Percentiles rank a stretch among this genome's conserved stretches.
Conservation (phyloP, 2,113 vertebrate genomes). For the Corythoichthys haematopterus region DNA sequence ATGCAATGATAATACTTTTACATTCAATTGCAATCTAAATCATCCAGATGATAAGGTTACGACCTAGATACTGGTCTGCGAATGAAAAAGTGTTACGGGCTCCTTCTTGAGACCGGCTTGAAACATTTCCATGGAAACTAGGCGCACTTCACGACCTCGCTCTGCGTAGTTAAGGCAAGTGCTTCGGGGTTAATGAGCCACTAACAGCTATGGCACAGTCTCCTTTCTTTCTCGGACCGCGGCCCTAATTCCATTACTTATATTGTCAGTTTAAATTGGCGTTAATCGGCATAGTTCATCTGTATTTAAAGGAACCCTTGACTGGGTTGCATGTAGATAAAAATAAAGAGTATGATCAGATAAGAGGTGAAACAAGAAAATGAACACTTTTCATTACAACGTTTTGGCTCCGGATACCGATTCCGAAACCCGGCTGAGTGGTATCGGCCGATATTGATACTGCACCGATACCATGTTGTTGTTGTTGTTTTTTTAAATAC, state of each 20-base stretch:
- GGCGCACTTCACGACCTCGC: slow-evolving; percentile 22
- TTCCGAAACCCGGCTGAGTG: too few relatives aligned
- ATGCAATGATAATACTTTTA: background rate
- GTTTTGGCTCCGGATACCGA: too few relatives aligned
- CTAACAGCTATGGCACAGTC: slow-evolving; percentile 14
- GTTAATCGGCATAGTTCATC: too few relatives aligned
- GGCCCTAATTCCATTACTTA: background rate
- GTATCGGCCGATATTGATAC: too few relatives aligned
- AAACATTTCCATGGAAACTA: slow-evolving; percentile 50
- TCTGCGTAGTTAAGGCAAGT: slow-evolving; percentile 39
- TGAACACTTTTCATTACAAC: too few relatives aligned
- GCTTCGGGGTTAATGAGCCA: slow-evolving; percentile 10
- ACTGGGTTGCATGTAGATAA: too few relatives aligned
- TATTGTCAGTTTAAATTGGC: background rate
- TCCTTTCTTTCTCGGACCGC: background rate
- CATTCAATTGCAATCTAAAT: slow-evolving; percentile 10
- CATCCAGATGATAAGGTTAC: background rate
- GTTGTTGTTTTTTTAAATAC: too few relatives aligned
- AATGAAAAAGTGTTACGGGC: background rate
- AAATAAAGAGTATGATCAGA: background rate
- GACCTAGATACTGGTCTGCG: background rate
- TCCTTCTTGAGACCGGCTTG: too few relatives aligned
- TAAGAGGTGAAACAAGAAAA: background rate
- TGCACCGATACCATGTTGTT: too few relatives aligned
- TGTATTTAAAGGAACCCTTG: too few relatives aligned